Evolutionary conservation across 1,140 invertebrate species (phyloP).

Genomic region (Steinernema khuongi): DNA sequence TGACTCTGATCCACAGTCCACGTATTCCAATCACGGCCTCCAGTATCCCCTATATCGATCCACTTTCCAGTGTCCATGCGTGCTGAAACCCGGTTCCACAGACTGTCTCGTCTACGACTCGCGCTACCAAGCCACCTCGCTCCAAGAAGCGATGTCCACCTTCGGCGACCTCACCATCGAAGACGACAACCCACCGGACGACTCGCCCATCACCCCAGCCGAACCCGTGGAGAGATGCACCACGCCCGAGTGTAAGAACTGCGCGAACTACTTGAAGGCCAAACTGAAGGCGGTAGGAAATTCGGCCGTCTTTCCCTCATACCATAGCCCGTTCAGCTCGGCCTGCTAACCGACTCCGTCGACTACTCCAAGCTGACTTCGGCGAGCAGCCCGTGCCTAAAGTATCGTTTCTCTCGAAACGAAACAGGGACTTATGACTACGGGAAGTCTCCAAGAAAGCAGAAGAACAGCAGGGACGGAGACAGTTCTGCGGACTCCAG

Average conservation of each 20-base stretch:
- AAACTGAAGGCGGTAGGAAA: not conserved
- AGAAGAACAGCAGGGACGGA: not conserved
- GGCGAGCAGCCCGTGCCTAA: not conserved
- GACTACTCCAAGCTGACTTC: not conserved
- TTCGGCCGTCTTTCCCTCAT: too few relatives aligned
- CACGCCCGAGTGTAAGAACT: not conserved
- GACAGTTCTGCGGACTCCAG: not conserved
- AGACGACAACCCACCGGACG: not conserved
- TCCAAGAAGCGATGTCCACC: constrained; percentile 19
- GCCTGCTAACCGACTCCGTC: not conserved
- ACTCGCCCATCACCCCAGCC: not conserved
- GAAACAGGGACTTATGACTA: not conserved
- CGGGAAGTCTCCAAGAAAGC: not conserved
- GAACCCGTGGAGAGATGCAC: not conserved
- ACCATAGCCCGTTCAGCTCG: not conserved
- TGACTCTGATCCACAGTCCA: not conserved
- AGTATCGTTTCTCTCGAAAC: constrained; percentile 10
- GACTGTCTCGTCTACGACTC: constrained; percentile 26
- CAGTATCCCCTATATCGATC: not conserved
- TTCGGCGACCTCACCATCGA: constrained; percentile 13
- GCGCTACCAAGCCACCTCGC: constrained; percentile 13
- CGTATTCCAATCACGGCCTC: not conserved
- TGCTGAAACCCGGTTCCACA: constrained; percentile 9
- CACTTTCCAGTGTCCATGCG: constrained; percentile 25
- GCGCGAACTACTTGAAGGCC: not conserved